A percentile compares a stretch with the other conserved stretches of the same genome.
Evolutionary conservation across 2,113 vertebrate genomes (phyloP).

Genomic region (Hassar affinis): DNA sequence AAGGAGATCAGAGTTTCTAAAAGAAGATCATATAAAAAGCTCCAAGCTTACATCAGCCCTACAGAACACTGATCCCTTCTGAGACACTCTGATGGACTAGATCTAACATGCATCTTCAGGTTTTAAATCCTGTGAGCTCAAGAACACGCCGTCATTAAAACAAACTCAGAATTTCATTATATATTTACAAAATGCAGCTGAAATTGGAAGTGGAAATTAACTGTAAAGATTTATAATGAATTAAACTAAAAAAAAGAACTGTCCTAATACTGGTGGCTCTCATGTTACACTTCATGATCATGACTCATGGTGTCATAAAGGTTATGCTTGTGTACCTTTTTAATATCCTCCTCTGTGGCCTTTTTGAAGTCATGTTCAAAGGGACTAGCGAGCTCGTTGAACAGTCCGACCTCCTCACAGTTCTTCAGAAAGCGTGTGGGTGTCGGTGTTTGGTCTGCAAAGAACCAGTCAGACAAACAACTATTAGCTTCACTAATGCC

Average conservation of each 20-base stretch:
- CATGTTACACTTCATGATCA: background rate
- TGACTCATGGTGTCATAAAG: background rate
- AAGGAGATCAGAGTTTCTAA: no score
- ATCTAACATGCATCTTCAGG: background rate
- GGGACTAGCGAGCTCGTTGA: conserved; percentile 95
- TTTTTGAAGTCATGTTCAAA: conserved; percentile 99
- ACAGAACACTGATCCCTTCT: no score
- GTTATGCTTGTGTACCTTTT: conserved; percentile 79
- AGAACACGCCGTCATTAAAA: background rate
- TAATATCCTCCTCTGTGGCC: conserved; percentile 92
- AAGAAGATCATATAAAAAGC: no score
- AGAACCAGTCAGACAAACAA: conserved; percentile 33
- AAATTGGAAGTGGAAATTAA: background rate
- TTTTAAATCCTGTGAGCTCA: background rate
- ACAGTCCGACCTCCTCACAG: conserved; percentile 98
- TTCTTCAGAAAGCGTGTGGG: conserved; percentile 98
- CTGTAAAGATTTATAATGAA: background rate
- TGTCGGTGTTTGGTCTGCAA: conserved; percentile 96
- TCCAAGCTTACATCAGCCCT: no score
- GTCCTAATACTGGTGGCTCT: background rate
- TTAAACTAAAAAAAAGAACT: background rate
- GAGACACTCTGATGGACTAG: background rate
- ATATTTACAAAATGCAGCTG: background rate
- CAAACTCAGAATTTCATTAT: background rate
- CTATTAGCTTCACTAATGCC: background rate